These are phyloP conservation scores for Phania funesta DNA, from an alignment of 2,888 invertebrate species.

Conservation along the genomic window DNA sequence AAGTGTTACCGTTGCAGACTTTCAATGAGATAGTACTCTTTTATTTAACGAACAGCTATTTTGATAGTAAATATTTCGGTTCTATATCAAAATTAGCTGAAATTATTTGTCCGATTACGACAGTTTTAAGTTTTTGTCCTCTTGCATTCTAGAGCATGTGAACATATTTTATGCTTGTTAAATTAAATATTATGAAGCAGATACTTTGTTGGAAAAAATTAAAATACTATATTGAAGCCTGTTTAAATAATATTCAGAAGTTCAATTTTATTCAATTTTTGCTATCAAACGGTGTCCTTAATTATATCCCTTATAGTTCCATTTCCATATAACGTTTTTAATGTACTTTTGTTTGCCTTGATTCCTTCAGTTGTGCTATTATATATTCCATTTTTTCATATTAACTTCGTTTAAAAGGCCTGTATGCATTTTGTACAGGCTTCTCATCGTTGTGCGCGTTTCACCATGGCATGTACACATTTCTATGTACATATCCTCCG, in stretches of 20 bases:
- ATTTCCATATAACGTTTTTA: slow-evolving; percentile 25
- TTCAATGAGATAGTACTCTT: too few species aligned
- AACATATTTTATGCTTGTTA: too few species aligned
- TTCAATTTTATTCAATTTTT: background rate
- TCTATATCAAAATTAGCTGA: too few species aligned
- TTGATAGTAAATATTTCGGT: too few species aligned
- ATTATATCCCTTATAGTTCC: slow-evolving; percentile 5
- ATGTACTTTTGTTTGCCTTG: background rate
- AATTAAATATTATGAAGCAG: too few species aligned
- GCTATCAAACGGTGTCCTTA: background rate
- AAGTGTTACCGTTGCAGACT: too few species aligned
- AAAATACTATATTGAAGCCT: too few species aligned
- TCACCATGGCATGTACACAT: slow-evolving; percentile 1
- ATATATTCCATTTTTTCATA: background rate
- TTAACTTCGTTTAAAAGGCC: background rate
- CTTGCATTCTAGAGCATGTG: too few species aligned
- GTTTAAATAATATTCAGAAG: background rate
- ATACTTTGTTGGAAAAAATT: too few species aligned
- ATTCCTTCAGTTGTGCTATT: background rate
- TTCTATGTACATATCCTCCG: background rate
- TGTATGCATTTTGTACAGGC: background rate
- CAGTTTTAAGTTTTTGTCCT: too few species aligned
- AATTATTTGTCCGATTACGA: too few species aligned
- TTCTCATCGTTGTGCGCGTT: background rate
- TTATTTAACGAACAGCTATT: too few species aligned